These are phyloP conservation scores for Rhyacophila evoluta DNA, from an alignment of 2,888 invertebrate species.

Conservation along the genomic window DNA sequence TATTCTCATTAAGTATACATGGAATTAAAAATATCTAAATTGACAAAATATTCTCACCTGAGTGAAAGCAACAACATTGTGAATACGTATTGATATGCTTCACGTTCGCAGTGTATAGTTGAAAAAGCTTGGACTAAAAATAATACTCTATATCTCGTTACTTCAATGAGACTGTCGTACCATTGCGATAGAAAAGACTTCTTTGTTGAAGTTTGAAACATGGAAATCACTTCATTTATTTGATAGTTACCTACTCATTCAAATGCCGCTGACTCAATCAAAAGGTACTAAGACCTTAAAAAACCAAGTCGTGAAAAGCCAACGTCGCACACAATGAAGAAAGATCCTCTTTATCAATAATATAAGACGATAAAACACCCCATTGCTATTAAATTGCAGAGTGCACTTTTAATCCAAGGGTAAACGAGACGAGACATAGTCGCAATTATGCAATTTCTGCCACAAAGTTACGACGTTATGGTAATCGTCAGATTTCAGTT, in stretches of 20 bases:
- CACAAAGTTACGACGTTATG: background rate
- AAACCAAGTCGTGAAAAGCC: background rate
- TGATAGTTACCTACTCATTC: background rate
- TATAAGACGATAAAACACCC: background rate
- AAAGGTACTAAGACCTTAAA: background rate
- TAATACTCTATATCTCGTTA: too few species aligned
- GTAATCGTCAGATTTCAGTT: background rate
- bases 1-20: too few species aligned
- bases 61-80: too few species aligned
- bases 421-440: too few species aligned
- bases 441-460: too few species aligned
- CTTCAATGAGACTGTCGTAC: background rate
- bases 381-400: background rate
- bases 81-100: too few species aligned
- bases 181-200: background rate
- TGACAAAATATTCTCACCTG: too few species aligned
- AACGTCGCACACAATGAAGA: background rate
- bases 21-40: too few species aligned
- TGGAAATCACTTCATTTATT: background rate
- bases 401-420: background rate
- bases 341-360: background rate
- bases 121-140: too few species aligned
- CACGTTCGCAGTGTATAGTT: too few species aligned
- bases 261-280: background rate
- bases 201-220: background rate